Evolutionary conservation across 1,140 invertebrate genomes (phyloP), one percentile per base, ranked within the genome.

Genomic region (Brachionus koreanus): DNA sequence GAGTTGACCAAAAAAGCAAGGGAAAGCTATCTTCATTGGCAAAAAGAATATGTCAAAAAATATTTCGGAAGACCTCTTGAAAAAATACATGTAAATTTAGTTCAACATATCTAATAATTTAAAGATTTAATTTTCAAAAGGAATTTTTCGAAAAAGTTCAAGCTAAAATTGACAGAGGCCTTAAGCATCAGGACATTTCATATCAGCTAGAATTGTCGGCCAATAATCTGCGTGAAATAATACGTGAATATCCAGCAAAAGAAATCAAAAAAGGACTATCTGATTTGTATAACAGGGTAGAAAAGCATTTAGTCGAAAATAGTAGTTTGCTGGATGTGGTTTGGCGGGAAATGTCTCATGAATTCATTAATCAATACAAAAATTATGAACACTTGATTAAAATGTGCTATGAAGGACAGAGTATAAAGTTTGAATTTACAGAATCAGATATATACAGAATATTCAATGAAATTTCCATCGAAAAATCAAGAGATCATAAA

Each of bases 261-360:
- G 96, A 97, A 89, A 89, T 89, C 57, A 98, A 98, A 88, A 95
- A 94, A 88, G 95, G 95, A 0, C 89, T 99, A 33, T 96, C 98
- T 87, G 92, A 94, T 87, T 90, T 99, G 69, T 98, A 98, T 88
- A 94, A 93, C 87, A 98, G 97, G 89, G 95, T 98, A 16, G 97
- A 97, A 86, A 98, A 98, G 90, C 95, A 98, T 89, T 89, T 98
- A 5, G 95, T 93, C 85, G 95, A 97, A 89, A 95, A 98, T 87
- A 94, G 95, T 86, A 96, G 95, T 88, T 37, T 76, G 83, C 89
- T 87, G 35, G 85, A 94, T 93, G 95, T 98, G 49, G 97, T 99
- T 72, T 99, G 98, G 97, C 91, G 95, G 87, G 95, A 96, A 85
- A 98, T 99, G 97, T 96, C 98, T 91, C 94, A 97, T 88, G 96